Evolutionary conservation across 2,113 vertebrate genomes (phyloP), one percentile per base, ranked within the genome.

Genomic region (Galemys pyrenaicus): DNA sequence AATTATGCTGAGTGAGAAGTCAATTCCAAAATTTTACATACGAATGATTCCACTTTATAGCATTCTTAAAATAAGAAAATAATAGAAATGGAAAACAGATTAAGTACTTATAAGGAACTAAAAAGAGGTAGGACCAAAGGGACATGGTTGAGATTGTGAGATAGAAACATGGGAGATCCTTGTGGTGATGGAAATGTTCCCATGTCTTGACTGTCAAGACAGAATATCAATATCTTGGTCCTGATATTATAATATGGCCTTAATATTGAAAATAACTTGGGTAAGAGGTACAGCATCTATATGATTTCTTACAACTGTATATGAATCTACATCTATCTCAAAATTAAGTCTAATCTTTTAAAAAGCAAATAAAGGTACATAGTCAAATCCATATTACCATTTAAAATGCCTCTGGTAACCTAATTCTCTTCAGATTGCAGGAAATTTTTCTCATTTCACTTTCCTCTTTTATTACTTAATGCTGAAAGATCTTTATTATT

Each of bases 281-380:
- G 13, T 74, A 74, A 87, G 89, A 24, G 17, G 28, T 39, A 84
- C 35, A 75, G 9, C 46, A 9, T 78, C 32, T 75, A 8, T 79
- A 83, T 87, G 77, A 83, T 44, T 87, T 87, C 71, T 87, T 58
- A 90, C 0, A 87, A 90, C 13, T 70, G 3, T 32, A 74, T 67
- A 24, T 44, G n/a, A 89, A 89, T 82, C 73, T 71, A 49, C 10
- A 85, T 67, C 77, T 81, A 78, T 60, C 49, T 74, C 32, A 78
- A 83, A 89, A 89, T 79, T 39, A 94, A 28, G 62, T 19, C 65
- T 84, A 51, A 39, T 35, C 94, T 92, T 77, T 4, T 15, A 56
- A 91, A 60, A 54, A 37, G 16, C 49, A 71, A 64, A 60, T 30
- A 44, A 73, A 58, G 12, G 19, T 15, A 85, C 37, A 62, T 3